A percentile compares a stretch with the other conserved stretches of the same genome.
phyloP scores from a whole-genome alignment of 2,888 invertebrate genomes.

The Chrysomela aeneicollis region DNA sequence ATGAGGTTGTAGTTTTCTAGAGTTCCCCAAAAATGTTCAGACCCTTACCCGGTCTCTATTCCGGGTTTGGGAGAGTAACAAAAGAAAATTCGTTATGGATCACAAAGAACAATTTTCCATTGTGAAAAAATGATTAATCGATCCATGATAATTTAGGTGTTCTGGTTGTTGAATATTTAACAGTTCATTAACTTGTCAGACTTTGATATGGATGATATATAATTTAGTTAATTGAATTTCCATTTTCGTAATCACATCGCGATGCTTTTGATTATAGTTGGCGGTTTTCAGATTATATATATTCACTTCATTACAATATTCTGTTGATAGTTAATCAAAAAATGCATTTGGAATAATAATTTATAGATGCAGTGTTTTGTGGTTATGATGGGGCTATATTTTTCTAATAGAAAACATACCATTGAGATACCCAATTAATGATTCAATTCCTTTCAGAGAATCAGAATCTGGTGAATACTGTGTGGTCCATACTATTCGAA shows the following conservation, averaged over 20 bases:
- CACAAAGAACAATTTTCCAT: conserved; percentile 5
- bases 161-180: conserved; percentile 20
- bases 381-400: too few species aligned
- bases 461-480: too few species aligned
- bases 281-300: conserved; percentile 29
- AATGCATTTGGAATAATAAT: conserved; percentile 14
- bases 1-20: background rate
- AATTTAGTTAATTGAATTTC: conserved; percentile 23
- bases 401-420: too few species aligned
- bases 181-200: conserved; percentile 27
- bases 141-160: background rate
- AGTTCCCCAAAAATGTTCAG: background rate
- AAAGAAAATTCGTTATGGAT: conserved; percentile 1
- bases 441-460: too few species aligned
- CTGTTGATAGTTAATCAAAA: conserved; percentile 12
- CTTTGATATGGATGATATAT: conserved; percentile 21
- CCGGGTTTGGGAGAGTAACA: background rate
- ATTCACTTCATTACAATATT: background rate
- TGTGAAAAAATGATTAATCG: conserved; percentile 2
- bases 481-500: too few species aligned
- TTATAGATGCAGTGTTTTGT: too few species aligned
- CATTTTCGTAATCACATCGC: conserved; percentile 21
- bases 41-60: background rate
- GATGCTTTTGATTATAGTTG: conserved; percentile 25
- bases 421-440: too few species aligned